phyloP scores from a whole-genome alignment of 1,140 invertebrate species.

The Penaeus vannamei region DNA sequence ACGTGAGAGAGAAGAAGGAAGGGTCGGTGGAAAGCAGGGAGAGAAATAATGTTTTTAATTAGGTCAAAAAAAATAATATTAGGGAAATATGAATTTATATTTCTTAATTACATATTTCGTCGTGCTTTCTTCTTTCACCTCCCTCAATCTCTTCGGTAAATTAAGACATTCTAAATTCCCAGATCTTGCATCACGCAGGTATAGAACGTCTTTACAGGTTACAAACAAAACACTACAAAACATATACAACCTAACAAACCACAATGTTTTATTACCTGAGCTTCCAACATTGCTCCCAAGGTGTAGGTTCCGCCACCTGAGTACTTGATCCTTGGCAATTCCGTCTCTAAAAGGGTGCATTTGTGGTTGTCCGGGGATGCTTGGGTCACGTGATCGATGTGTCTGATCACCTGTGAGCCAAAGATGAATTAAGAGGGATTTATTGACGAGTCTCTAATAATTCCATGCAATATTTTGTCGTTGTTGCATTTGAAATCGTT shows the following conservation, averaged over 20 bases:
- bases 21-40: too few species aligned
- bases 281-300: conserved; percentile 78
- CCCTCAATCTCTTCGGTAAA: too few species aligned
- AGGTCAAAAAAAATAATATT: too few species aligned
- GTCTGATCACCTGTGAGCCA: conserved; percentile 72
- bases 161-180: too few species aligned
- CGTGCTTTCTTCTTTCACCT: too few species aligned
- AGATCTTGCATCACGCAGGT: too few species aligned
- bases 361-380: conserved; percentile 75
- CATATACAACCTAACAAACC: conserved; percentile 20
- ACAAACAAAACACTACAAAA: not conserved
- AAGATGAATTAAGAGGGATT: not conserved
- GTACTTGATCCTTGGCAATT: conserved; percentile 78
- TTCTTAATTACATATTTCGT: too few species aligned
- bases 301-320: conserved; percentile 81
- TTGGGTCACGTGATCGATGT: conserved; percentile 78
- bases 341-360: conserved; percentile 78
- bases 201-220: not conserved
- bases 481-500: too few species aligned
- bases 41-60: too few species aligned
- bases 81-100: too few species aligned
- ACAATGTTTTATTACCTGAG: conserved; percentile 74
- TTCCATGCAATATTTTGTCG: too few species aligned
- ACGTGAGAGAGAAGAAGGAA: too few species aligned
- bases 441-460: not conserved